Evolutionary conservation across 1,140 invertebrate genomes (phyloP), one percentile per base, ranked within the genome.

Genomic region (Campoletis sonorensis): DNA sequence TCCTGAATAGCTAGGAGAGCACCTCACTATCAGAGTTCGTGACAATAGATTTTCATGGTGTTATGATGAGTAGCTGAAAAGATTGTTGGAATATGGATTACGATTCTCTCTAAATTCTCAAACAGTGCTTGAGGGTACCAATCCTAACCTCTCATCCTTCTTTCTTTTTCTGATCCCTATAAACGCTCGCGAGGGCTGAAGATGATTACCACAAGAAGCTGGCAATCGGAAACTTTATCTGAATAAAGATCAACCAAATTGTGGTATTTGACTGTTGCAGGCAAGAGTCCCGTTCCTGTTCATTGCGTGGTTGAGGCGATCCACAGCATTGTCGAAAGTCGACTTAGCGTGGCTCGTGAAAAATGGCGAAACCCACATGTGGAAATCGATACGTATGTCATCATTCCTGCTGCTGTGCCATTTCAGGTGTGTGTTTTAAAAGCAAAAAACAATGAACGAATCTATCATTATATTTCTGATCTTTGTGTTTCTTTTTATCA

Each of bases 341-440:
- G 92, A 79, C 86, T 89, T 5, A 87, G 83, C 82, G 85, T 83
- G 67, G 80, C 81, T 40, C 92, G 83, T 91, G 94, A 93, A 89
- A 94, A 91, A 81, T 92, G 91, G 91, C 93, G 95, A 45, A 92
- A 95, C 40, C 94, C 95, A 2, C 93, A 95, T 64, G 94, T 98
- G 49, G 97, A 98, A 90, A 95, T 95, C 13, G 97, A 98, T 91
- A 97, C 96, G 86, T 98, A 97, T 90, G 97, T 98, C 87, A 98
- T 98, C 89, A 96, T 98, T 85, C 97, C 97, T 8, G 95, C 96
- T n/a, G 94, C 94, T 68, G 98, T 97, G 71, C 95, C 96, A 49
- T 97, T 98, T 91, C 95, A 96, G 80, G 97, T 92, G 75, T 92
- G 75, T 88, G 82, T 79, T 73, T 70, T 7, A 16, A 54, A n/a